phyloP scores from a whole-genome alignment of 2,888 invertebrate genomes.

The Netelia virgata region DNA sequence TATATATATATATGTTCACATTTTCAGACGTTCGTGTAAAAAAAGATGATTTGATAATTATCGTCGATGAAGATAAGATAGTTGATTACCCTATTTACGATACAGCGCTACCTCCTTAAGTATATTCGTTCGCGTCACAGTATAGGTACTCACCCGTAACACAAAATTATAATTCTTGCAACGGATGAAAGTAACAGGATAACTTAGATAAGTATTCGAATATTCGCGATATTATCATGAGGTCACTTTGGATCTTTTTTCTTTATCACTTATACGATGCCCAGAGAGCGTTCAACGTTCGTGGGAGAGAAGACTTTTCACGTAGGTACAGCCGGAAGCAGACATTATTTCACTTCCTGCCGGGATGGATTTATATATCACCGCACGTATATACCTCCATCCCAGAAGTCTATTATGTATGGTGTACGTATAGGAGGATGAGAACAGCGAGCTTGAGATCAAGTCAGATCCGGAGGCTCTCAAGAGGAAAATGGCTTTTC shows the following conservation, averaged over 20 bases:
- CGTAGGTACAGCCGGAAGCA: slow-evolving; percentile 52
- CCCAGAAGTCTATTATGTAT: slow-evolving; percentile 49
- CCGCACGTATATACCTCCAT: slow-evolving; percentile 29
- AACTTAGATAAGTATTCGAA: background rate
- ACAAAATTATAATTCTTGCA: background rate
- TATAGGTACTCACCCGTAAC: background rate
- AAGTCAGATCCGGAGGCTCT: slow-evolving; percentile 66
- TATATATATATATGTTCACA: too few species aligned
- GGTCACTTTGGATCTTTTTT: background rate
- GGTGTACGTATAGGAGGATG: slow-evolving; percentile 41
- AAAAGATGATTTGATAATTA: background rate
- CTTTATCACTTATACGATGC: background rate
- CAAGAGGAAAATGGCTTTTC: slow-evolving; percentile 69
- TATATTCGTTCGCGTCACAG: background rate
- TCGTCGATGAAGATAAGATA: background rate
- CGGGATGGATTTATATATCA: slow-evolving; percentile 54
- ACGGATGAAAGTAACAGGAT: background rate
- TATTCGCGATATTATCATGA: background rate
- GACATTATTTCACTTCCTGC: slow-evolving; percentile 64
- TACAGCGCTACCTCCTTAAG: background rate
- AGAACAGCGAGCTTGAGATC: slow-evolving; percentile 62
- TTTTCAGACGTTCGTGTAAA: background rate
- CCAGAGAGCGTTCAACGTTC: background rate
- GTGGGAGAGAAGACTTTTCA: slow-evolving; percentile 29
- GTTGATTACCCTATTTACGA: background rate